Evolutionary conservation across 2,797 vertebrate genomes (phyloP), one percentile per base, ranked within the genome.

Genomic region (Neosilurus mollespiculum): DNA sequence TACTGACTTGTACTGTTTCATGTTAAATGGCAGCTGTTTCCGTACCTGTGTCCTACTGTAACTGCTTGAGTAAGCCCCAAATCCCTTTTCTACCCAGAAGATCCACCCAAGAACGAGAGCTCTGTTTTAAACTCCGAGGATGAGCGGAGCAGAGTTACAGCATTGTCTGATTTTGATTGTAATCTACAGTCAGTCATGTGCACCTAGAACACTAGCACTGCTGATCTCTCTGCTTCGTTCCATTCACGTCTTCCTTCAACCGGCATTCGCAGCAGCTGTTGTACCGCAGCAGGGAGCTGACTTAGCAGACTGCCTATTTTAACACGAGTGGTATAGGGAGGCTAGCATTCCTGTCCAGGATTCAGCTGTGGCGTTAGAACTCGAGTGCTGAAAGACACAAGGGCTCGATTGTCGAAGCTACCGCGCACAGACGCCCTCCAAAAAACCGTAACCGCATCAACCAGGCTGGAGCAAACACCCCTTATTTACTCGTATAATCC

Each of bases 21-120:
- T 91, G 91, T 94, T 93, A 93, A 90, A 90, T 94, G 92, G 93
- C 96, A 95, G 95, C 95, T 96, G 93, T 93, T 93, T 91, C 89
- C 91, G 87, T 92, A 90, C 91, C 93, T 93, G 93, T 93, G 92
- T 92, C 92, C 56, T 81, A 83, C 58, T 87, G 80, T 82, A 82
- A 76, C 75, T 4, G 58, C 51, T 81, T 64, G 15, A 56, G 81
- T 73, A 66, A 81, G 80, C 51, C 54, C 66, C 84, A 67, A 64
- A 64, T 16, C 61, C 20, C 61, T 81, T 78, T 85, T 86, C 87
- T 66, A 62, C 78, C 86, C 80, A 83, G 86, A 81, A 89, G 83
- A 58, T 62, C 0, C 43, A 20, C 34, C 51, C 49, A 14, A 53
- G 20, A 56, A 66, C 58, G 7, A 71, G 43, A 34, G 37, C 51